Base-by-base conservation (phyloP, 2,888 invertebrate species). In the Aspidapion aeneum region DNA sequence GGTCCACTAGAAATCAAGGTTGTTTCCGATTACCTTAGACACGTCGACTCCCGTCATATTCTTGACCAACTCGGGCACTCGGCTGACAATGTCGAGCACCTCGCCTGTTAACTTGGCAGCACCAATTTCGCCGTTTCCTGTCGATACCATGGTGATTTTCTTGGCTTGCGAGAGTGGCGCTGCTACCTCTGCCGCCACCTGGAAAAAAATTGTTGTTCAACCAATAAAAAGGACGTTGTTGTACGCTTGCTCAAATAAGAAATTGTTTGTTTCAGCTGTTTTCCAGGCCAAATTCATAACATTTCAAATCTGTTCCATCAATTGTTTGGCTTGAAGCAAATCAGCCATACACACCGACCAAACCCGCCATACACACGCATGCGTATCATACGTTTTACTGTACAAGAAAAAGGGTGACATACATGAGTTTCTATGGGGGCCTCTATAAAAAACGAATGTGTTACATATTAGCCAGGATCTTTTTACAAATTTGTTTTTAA, bases 141-240 rank as follows among this genome's bases (percentile, higher is more conserved):
- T 92, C 1, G 96, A 94, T 18, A 98, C 92, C 97, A 98, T 97
- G 3, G 95, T 96, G 68, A 98, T 90, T 81, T 96, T 96, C 79
- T 95, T 95, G 5, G 94, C 90, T 79, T 97, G 94, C 0, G 96
- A 92, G 70, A 98, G 80, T 3, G 98, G 98, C 21, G 96, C 96
- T 49, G 98, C 95, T 55, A 98, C 93, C 82, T 98, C 98, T 21
- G 97, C 97, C 20, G 97, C 96, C 75, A 98, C 86, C 96, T 97
- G 74, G 49, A 62, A 62, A 3, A 35, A 49, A 21, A 52, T n/a
- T n/a, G 55, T 18, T 22, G 21, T 17, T 12, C 17, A 12, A 54
- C 9, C 12, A 54, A 54, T n/a, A 16, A 54, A 54, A 16, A 54
- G 18, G 7, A 18, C 1, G 12, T 12, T 48, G 9, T 48, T 48